phyloP scores from a whole-genome alignment of 2,797 vertebrate genomes.

The Premnoplex brunnescens region DNA sequence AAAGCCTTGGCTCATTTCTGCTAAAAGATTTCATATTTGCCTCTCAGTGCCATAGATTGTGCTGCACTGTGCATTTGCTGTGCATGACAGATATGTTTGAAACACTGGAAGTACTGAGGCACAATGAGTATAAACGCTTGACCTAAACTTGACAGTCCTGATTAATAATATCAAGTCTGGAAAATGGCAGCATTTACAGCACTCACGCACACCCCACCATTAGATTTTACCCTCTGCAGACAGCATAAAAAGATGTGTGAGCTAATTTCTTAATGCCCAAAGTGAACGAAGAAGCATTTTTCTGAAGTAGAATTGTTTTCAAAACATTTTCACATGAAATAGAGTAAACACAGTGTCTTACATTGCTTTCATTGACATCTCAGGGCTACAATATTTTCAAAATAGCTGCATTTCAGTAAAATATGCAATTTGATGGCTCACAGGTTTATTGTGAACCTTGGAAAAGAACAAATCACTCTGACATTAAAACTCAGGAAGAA shows the following conservation, averaged over 20 bases:
- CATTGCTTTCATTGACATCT: neutral
- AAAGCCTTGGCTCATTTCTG: neutral
- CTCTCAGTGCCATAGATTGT: neutral
- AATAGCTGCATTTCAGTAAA: constrained; percentile 9
- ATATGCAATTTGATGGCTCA: neutral
- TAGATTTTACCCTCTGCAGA: neutral
- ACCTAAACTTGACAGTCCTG: constrained; percentile 52
- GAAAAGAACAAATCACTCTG: neutral
- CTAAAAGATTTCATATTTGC: neutral
- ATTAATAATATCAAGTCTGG: constrained; percentile 39
- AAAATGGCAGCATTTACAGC: neutral
- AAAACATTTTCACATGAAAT: neutral
- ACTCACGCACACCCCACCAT: neutral
- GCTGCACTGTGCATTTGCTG: neutral
- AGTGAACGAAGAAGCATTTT: neutral
- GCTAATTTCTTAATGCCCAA: neutral
- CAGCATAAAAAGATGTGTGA: neutral
- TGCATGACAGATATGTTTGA: neutral
- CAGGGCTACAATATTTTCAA: neutral
- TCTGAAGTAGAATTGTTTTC: neutral
- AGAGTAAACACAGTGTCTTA: neutral
- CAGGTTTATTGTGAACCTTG: neutral
- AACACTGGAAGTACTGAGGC: constrained; percentile 31
- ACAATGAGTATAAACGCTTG: constrained; percentile 52
- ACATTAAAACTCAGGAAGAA: constrained; percentile 1